Base-by-base conservation (phyloP, 2,113 vertebrate genomes). In the Notothenia coriiceps region DNA sequence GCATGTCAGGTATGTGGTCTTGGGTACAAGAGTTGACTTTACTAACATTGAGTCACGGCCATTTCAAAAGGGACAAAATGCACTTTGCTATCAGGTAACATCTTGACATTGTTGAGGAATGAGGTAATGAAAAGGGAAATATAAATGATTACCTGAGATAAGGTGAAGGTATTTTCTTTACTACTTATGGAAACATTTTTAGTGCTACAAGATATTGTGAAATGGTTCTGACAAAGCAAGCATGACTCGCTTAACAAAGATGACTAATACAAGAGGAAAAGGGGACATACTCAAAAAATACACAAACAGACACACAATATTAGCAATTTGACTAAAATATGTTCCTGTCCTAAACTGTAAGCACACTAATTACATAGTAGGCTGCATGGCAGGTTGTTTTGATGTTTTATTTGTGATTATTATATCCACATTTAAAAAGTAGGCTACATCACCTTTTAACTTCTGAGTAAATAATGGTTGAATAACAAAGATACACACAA, bases 1-100 rank as follows among this genome's bases (percentile, higher is more conserved):
- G 47, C 12, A 75, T 82, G 70, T 81, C 61, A 74, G 80, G 79
- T 66, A 86, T 91, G 77, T 44, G 61, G 69, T 25, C 69, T 3
- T 55, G 17, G 57, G 29, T 62, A 68, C 33, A 7, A 5, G 14
- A 61, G n/a, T 6, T 4, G 51, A 25, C 82, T 84, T 80, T 49
- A 54, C 66, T 4, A 63, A 56, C 66, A 59, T 18, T 83, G 71
- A 87, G 73, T 88, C 75, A 83, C 20, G 40, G 2, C n/a, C 35
- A 20, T 74, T 79, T 55, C 61, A 76, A 77, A 70, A 20, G 46
- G 35, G 50, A 51, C 29, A 60, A 74, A 64, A 83, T 57, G 46
- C 20, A 44, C 63, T 67, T 47, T 49, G 52, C 35, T 70, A 70
- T 86, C 66, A 67, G 44, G 14, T 51, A 71, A 85, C 70, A 61